Conservation (phyloP, 2,888 invertebrate species). For the Caenorhabditis uteleia region DNA sequence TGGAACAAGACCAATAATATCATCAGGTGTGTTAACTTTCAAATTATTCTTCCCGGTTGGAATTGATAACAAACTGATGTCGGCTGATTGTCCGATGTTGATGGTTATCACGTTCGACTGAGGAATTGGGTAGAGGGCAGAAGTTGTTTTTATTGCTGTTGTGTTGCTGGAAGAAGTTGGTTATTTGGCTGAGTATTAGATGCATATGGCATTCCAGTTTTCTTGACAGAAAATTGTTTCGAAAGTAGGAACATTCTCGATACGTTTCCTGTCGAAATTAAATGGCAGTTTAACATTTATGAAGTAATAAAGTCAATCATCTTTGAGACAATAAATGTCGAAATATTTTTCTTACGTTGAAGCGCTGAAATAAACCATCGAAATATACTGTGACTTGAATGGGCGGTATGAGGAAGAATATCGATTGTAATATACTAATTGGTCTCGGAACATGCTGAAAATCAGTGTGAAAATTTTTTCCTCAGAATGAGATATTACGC, state of each 20-base stretch:
- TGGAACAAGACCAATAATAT: neutral
- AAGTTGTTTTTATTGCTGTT: conserved; percentile 4
- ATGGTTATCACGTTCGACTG: conserved; percentile 14
- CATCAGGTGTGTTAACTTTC: neutral
- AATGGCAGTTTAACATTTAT: too few relatives aligned
- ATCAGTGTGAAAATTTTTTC: too few relatives aligned
- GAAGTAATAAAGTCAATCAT: too few relatives aligned
- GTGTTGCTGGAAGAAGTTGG: conserved; percentile 10
- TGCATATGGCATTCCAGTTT: too few relatives aligned
- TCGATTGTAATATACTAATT: conserved; percentile 20
- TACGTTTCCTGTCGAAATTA: too few relatives aligned
- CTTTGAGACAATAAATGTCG: too few relatives aligned
- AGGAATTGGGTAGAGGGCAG: conserved; percentile 8
- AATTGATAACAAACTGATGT: neutral
- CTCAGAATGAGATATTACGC: conserved; percentile 9
- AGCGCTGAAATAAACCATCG: conserved; percentile 28
- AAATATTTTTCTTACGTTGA: conserved; percentile 10
- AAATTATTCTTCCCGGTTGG: neutral
- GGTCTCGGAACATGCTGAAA: conserved; percentile 27
- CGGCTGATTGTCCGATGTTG: conserved; percentile 11
- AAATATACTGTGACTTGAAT: conserved; percentile 20
- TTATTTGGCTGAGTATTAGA: neutral
- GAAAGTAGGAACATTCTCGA: too few relatives aligned
- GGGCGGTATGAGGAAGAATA: conserved; percentile 14
- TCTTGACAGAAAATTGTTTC: too few relatives aligned